A percentile compares a stretch with the other conserved stretches of the same genome.
Evolutionary conservation across 2,113 vertebrate genomes (phyloP).

Genomic region (Psittacara wagleri): DNA sequence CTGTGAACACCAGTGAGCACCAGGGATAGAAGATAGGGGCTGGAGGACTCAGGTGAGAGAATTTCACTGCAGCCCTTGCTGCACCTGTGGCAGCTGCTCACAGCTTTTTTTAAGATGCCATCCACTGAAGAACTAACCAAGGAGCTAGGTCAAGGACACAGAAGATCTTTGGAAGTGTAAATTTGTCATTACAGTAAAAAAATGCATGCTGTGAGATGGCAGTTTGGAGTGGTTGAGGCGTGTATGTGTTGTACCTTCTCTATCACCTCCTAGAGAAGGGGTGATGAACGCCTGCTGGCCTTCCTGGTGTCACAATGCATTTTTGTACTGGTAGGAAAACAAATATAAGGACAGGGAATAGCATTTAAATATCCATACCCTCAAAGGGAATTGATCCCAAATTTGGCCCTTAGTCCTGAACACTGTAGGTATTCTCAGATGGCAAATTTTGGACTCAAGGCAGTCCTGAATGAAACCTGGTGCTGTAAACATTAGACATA

Average conservation of each 20-base stretch:
- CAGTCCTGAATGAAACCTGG: background rate
- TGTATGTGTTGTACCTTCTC: background rate
- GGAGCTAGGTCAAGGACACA: background rate
- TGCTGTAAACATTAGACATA: background rate
- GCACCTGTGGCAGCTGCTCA: background rate
- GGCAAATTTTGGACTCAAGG: background rate
- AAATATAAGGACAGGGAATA: background rate
- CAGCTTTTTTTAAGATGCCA: background rate
- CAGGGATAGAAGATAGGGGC: background rate
- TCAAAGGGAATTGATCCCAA: background rate
- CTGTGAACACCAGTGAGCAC: background rate
- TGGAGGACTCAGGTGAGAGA: background rate
- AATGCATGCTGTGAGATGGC: background rate
- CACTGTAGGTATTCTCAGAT: background rate
- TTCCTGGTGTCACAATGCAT: fast-evolving
- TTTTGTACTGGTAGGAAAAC: background rate
- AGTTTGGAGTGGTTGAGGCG: background rate
- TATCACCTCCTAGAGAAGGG: background rate
- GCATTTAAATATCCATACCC: background rate
- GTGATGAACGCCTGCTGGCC: background rate
- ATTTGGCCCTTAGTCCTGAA: background rate
- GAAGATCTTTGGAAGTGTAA: background rate
- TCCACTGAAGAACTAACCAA: background rate
- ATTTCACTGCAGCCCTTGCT: background rate
- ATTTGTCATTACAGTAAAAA: background rate